Percentiles rank a stretch among this genome's conserved stretches.
These are phyloP conservation scores for Crocodylus rhombifer DNA, from an alignment of 2,797 vertebrate species.

Conservation along the genomic window DNA sequence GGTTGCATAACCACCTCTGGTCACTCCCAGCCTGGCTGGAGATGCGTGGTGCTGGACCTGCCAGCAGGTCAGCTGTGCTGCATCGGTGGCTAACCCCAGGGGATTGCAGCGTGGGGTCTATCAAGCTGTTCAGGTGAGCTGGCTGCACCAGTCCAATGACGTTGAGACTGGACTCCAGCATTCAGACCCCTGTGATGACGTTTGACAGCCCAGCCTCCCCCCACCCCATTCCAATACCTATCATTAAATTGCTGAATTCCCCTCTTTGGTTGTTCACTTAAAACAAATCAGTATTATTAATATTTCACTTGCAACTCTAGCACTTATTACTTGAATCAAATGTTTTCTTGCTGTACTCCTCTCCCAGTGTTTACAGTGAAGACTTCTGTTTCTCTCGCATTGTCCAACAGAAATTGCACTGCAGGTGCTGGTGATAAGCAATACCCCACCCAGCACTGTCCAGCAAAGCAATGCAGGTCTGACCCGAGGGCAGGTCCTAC, in stretches of 20 bases:
- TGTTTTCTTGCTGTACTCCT: not conserved
- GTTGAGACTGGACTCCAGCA: not conserved
- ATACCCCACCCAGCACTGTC: conserved; percentile 42
- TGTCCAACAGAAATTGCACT: conserved; percentile 40
- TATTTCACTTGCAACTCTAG: not conserved
- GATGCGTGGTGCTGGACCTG: not conserved
- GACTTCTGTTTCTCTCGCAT: not conserved
- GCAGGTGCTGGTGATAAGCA: conserved; percentile 55
- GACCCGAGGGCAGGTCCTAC: conserved; percentile 2
- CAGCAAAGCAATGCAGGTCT: conserved; percentile 34
- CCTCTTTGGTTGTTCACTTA: not conserved
- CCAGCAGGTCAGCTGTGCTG: not conserved
- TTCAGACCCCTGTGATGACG: not conserved
- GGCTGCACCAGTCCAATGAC: not conserved
- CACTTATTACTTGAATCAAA: not conserved
- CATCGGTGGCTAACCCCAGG: not conserved
- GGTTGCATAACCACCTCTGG: not conserved
- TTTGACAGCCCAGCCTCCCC: not conserved
- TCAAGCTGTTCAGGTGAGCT: not conserved
- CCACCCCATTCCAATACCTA: not conserved
- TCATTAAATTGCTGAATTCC: not conserved
- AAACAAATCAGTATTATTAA: not conserved
- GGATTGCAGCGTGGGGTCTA: not conserved
- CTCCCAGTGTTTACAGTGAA: not conserved
- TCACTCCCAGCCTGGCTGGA: not conserved